A percentile compares a stretch with the other conserved stretches of the same genome.
These are phyloP conservation scores for Leistus spinibarbis DNA, from an alignment of 2,888 invertebrate genomes.

Conservation along the genomic window DNA sequence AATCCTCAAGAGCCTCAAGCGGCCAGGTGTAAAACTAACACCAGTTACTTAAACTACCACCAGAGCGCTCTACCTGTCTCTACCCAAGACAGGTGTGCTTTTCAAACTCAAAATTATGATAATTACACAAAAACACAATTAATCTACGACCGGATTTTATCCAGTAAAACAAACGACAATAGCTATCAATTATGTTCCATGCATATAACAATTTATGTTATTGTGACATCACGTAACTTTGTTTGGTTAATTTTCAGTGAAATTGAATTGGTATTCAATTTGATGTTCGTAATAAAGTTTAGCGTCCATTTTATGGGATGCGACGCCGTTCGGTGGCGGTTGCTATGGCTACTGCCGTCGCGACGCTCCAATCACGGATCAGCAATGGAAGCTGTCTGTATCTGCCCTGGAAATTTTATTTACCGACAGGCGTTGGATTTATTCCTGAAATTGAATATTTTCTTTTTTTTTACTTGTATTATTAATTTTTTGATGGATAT, in stretches of 20 bases:
- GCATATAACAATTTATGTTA: neutral
- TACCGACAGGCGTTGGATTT: constrained; percentile 1
- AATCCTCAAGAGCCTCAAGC: neutral
- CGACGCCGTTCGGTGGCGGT: constrained; percentile 26
- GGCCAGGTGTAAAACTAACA: constrained; percentile 18
- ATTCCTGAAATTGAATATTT: neutral
- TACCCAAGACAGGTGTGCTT: neutral
- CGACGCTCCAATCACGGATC: constrained; percentile 25
- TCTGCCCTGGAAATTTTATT: neutral
- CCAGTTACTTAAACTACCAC: neutral
- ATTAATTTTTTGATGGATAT: too few species aligned
- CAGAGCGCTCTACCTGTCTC: constrained; percentile 18
- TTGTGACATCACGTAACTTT: neutral
- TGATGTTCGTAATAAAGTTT: neutral
- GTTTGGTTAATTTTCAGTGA: neutral
- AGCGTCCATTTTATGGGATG: constrained; percentile 10
- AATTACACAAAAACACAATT: neutral
- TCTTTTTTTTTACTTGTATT: too few species aligned
- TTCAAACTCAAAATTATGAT: neutral
- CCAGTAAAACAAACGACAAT: neutral
- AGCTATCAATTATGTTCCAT: neutral
- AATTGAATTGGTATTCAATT: neutral
- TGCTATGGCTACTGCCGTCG: constrained; percentile 36
- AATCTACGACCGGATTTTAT: neutral
- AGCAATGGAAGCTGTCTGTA: constrained; percentile 28